Evolutionary conservation across 2,888 invertebrate species (phyloP), one percentile per base, ranked within the genome.

Genomic region (Acanthosepion lycidas): DNA sequence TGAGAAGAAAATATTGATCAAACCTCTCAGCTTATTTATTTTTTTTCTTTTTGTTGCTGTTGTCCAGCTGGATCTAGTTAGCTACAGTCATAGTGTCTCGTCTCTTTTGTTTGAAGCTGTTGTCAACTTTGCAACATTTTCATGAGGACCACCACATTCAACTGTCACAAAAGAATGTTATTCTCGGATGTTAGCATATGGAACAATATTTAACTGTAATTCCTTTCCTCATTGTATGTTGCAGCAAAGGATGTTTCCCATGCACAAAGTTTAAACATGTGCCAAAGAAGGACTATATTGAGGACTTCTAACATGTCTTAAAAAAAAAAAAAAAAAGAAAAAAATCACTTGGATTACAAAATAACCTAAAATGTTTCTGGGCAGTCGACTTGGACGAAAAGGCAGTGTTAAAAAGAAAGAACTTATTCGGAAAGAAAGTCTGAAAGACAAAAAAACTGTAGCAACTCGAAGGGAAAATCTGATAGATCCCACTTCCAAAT

Each of bases 401-500:
- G 53, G 93, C 28, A 93, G 49, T 12, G 28, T 53, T 49, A 93
- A 93, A 28, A 93, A 93, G 28, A 93, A 93, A 51, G 93, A 49
- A 12, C 93, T 51, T 0, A 48, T 93, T 53, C 93, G 93, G 93
- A 93, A n/a, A 93, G 93, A 93, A n/a, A 93, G 93, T 51, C 23
- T 93, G 0, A 93, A 49, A 49, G 93, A 93, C 1, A 93, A 28
- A n/a, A 78, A 78, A 33, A 78, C 78, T 9, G n/a, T 18, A 15
- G 12, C 33, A 15, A 78, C 78, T n/a, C 78, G 78, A 9, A 78
- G 20, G 78, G 78, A 78, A 15, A 78, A n/a, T 18, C 12, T n/a
- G 0, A 78, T 20, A 15, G 78, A n/a, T 6, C n/a, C n/a, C 12
- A 15, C 78, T 33, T 18, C n/a, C 0, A 15, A n/a, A 78, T 15